Conservation (phyloP, 53 echinoderm and acorn worm species). For the Pentamera pediparva region DNA sequence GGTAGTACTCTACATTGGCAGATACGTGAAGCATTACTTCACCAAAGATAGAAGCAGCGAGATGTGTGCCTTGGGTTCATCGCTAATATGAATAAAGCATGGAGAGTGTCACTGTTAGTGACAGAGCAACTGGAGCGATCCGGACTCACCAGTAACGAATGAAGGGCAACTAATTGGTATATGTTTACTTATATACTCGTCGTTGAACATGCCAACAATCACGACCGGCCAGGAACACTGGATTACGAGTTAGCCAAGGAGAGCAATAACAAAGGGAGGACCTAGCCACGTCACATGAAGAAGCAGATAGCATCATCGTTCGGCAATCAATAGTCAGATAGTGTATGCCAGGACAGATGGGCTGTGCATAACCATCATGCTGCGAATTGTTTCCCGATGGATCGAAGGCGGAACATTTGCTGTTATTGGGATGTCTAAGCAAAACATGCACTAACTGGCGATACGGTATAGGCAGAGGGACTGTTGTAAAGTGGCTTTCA, state of each 20-base stretch:
- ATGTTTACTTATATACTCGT: background rate
- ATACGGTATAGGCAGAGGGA: slow-evolving; percentile 12
- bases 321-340: slow-evolving; percentile 43
- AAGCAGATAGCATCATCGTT: slow-evolving; percentile 50
- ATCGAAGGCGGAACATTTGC: slow-evolving; percentile 4
- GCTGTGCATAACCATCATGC: background rate
- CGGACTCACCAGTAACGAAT: background rate
- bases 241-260: background rate
- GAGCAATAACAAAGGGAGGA: background rate
- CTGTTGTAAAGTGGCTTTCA: slow-evolving; percentile 6
- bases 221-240: background rate
- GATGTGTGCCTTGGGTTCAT: background rate
- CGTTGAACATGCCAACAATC: background rate
- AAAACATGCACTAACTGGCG: slow-evolving; percentile 32
- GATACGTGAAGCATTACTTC: background rate
- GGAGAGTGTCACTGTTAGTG: background rate
- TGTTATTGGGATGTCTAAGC: slow-evolving; percentile 4
- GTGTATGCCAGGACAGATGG: slow-evolving; percentile 6
- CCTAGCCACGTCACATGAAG: slow-evolving; percentile 32
- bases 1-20: no score
- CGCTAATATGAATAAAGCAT: background rate
- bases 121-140: background rate
- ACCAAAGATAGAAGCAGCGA: background rate
- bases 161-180: no score
- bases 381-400: slow-evolving; percentile 8